These are phyloP conservation scores for Aphrophora alni DNA, from an alignment of 2,888 invertebrate genomes.

Conservation along the genomic window DNA sequence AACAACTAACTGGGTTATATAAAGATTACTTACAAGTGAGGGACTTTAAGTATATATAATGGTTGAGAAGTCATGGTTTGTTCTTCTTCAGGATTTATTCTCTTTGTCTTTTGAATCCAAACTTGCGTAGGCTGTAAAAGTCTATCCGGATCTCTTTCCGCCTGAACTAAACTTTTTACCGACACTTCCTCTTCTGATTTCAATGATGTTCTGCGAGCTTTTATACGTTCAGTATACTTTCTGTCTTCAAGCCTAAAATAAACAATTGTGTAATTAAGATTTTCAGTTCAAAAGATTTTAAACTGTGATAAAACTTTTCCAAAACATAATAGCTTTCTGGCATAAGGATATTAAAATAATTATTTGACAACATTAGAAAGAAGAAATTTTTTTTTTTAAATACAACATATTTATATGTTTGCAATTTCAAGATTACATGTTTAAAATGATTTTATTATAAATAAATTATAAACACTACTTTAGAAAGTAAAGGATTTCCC, in stretches of 20 bases:
- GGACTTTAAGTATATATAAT: not conserved
- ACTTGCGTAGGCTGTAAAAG: not conserved
- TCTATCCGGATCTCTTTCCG: not conserved
- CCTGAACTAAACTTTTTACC: not conserved
- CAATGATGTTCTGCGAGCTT: not conserved
- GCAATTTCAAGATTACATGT: no score
- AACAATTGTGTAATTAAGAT: not conserved
- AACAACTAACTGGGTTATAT: no score
- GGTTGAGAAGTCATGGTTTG: not conserved
- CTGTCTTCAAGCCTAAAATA: not conserved
- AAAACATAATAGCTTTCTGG: no score
- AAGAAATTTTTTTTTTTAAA: no score
- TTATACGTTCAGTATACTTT: not conserved
- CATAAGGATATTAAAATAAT: no score
- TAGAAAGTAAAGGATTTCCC: no score
- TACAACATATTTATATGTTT: no score
- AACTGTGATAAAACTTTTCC: no score
- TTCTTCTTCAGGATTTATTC: not conserved
- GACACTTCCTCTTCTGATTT: not conserved
- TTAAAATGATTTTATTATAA: no score
- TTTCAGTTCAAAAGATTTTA: no score
- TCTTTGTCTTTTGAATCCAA: not conserved
- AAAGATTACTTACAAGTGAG: not conserved
- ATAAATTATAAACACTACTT: no score
- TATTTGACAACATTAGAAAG: no score